A percentile compares a stretch with the other conserved stretches of the same genome.
Evolutionary conservation across 2,888 invertebrate genomes (phyloP).

Genomic region (Drosophila seclusa): DNA sequence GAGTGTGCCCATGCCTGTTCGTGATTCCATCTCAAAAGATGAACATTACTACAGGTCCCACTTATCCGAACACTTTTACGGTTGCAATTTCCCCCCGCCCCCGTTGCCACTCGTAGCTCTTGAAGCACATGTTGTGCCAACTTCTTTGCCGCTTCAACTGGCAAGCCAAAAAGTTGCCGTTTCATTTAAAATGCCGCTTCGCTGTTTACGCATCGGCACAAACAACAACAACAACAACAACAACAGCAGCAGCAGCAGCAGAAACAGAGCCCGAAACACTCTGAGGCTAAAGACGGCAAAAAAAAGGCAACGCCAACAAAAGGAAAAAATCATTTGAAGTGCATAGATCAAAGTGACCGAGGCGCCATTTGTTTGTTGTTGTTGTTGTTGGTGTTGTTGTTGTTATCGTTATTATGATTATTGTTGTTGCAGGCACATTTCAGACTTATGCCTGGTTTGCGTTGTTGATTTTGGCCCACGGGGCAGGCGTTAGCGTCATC

Average conservation of each 20-base stretch:
- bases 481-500: conserved; percentile 48
- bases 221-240: conserved; percentile 48
- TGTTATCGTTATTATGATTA: conserved; percentile 14
- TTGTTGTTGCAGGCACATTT: conserved; percentile 44
- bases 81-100: conserved; percentile 37
- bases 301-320: conserved; percentile 40
- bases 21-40: conserved; percentile 29
- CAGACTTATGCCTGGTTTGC: conserved; percentile 39
- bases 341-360: conserved; percentile 77
- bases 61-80: conserved; percentile 51
- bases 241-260: conserved; percentile 19
- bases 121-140: conserved; percentile 63
- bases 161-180: conserved; percentile 71
- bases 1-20: conserved; percentile 13
- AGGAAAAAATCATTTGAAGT: conserved; percentile 74
- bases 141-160: conserved; percentile 61
- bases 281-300: conserved; percentile 12
- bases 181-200: conserved; percentile 73
- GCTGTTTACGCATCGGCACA: conserved; percentile 75
- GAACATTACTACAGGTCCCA: conserved; percentile 36
- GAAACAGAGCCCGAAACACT: conserved; percentile 26
- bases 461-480: conserved; percentile 57
- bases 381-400: conserved; percentile 26
- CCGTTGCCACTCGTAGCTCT: not conserved
- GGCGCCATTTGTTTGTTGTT: conserved; percentile 61